These are phyloP conservation scores for Synaphobranchus kaupii DNA, from an alignment of 2,797 vertebrate species.

Conservation along the genomic window DNA sequence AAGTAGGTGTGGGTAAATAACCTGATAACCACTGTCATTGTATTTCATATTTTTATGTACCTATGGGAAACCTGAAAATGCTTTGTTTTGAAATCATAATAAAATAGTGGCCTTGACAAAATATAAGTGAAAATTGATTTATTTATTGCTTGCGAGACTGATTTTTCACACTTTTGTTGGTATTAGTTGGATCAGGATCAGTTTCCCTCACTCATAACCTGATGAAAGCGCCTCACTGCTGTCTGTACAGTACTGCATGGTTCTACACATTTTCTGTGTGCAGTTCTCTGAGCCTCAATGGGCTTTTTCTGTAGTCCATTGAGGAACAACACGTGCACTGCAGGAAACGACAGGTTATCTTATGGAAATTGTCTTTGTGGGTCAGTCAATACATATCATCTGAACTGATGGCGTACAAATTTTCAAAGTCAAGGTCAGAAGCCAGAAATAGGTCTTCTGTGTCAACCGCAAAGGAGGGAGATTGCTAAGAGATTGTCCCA, in stretches of 20 bases:
- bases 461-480: not conserved
- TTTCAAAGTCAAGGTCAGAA: conserved; percentile 12
- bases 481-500: not conserved
- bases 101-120: no score
- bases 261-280: not conserved
- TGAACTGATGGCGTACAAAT: not conserved
- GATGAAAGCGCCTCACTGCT: not conserved
- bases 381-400: not conserved
- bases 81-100: not conserved
- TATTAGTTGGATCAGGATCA: not conserved
- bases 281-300: not conserved
- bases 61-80: not conserved
- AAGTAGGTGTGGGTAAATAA: not conserved
- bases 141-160: not conserved
- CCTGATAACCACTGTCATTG: not conserved
- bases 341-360: not conserved
- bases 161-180: not conserved
- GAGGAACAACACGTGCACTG: not conserved
- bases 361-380: not conserved
- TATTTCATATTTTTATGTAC: not conserved
- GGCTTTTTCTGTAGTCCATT: not conserved
- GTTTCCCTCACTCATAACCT: not conserved
- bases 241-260: not conserved
- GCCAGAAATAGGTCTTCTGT: not conserved
- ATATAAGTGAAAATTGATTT: not conserved